These are phyloP conservation scores for Coturnix japonica DNA, from an alignment of 2,113 vertebrate genomes.

Conservation along the genomic window DNA sequence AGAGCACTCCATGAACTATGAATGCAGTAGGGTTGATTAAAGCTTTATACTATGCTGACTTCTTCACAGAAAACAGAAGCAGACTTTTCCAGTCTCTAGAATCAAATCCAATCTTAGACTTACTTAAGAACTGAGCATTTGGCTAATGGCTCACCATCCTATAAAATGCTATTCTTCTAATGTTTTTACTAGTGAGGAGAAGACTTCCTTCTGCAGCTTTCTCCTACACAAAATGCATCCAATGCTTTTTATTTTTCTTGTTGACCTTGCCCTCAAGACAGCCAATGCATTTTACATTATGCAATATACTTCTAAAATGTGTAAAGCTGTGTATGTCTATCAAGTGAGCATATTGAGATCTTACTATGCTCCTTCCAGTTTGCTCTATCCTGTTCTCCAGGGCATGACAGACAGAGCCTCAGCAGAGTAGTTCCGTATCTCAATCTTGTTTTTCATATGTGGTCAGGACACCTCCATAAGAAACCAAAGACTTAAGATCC, in stretches of 20 bases:
- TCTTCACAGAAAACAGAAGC: background rate
- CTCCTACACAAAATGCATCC: background rate
- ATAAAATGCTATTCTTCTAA: background rate
- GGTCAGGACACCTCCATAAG: background rate
- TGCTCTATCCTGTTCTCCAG: background rate
- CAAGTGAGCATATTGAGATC: background rate
- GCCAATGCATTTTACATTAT: background rate
- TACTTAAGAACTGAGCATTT: background rate
- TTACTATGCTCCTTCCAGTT: background rate
- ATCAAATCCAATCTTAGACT: background rate
- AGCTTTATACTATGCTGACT: background rate
- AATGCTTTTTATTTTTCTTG: background rate
- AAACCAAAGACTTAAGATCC: background rate
- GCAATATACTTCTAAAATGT: background rate
- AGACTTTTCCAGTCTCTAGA: background rate
- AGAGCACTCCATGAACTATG: background rate
- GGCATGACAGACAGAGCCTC: background rate
- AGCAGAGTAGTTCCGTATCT: background rate
- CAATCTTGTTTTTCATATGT: rapidly evolving
- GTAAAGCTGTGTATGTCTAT: background rate
- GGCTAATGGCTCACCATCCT: background rate
- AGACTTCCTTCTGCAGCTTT: background rate
- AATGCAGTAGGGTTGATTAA: background rate
- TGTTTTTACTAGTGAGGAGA: background rate
- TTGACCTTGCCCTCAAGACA: background rate